These are phyloP conservation scores for Pseudopleuronectes americanus DNA, from an alignment of 2,797 vertebrate genomes.

Conservation along the genomic window DNA sequence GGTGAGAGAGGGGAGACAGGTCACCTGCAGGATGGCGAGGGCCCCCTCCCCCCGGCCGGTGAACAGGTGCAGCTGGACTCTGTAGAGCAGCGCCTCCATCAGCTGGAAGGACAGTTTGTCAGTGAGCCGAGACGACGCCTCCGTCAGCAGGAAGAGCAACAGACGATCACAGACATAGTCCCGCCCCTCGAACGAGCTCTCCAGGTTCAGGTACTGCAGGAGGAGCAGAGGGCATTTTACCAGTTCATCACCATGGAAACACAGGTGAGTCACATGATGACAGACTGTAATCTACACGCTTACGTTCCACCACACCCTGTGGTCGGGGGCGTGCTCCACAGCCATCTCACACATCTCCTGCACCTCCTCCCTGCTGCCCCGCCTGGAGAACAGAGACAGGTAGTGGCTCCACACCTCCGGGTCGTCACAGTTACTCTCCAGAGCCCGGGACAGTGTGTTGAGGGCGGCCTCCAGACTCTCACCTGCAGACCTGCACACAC, in stretches of 20 bases:
- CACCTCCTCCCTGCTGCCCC: conserved; percentile 90
- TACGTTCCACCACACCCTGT: conserved; percentile 94
- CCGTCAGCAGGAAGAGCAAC: conserved; percentile 85
- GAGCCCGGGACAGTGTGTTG: conserved; percentile 93
- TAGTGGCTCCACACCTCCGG: conserved; percentile 98
- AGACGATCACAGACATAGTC: conserved; percentile 92
- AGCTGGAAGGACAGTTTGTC: conserved; percentile 90
- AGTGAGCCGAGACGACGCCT: conserved; percentile 60
- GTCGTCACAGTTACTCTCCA: conserved; percentile 94
- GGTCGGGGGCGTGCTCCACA: conserved; percentile 92
- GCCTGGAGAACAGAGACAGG: conserved; percentile 91
- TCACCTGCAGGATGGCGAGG: conserved; percentile 89
- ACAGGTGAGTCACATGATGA: too few species aligned
- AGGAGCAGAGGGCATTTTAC: neutral
- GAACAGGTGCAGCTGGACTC: conserved; percentile 90
- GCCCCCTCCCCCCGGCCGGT: conserved; percentile 89
- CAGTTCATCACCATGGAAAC: too few species aligned
- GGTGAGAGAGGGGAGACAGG: too few species aligned
- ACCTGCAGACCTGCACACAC: conserved; percentile 80
- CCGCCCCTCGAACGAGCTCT: conserved; percentile 93
- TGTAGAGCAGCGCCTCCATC: conserved; percentile 91
- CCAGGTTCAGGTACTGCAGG: conserved; percentile 89
- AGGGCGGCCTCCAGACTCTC: conserved; percentile 94
- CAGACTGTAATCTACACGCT: conserved; percentile 64
- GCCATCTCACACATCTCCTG: conserved; percentile 99